A percentile compares a stretch with the other conserved stretches of the same genome.
Conservation (phyloP, 2,113 vertebrate species). For the Strix uralensis region DNA sequence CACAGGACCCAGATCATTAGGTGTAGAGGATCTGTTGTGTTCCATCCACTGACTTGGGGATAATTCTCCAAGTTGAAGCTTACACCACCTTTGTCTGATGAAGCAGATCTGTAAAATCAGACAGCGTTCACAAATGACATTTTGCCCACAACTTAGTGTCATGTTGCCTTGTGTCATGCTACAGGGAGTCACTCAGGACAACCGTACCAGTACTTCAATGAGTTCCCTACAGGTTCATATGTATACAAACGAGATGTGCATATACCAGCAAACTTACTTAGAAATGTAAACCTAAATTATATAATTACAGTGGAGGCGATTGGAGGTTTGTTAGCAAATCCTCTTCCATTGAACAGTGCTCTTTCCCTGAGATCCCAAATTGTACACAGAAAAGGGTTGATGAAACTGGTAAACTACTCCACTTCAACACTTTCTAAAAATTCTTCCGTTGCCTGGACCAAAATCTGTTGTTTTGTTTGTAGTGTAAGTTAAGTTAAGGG, state of each 20-base stretch:
- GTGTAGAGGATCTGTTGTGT: accelerated
- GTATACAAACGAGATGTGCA: neutral
- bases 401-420: neutral
- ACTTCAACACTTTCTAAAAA: neutral
- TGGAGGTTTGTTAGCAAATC: neutral
- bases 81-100: neutral
- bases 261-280: neutral
- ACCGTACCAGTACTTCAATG: neutral
- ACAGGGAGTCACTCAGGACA: neutral
- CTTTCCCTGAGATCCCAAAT: neutral
- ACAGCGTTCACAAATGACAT: neutral
- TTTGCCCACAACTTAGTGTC: neutral
- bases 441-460: neutral
- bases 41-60: neutral
- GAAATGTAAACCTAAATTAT: neutral
- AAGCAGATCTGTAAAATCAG: neutral
- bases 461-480: neutral
- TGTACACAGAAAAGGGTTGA: neutral
- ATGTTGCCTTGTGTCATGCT: neutral
- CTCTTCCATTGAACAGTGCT: neutral
- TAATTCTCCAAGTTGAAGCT: neutral
- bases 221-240: neutral
- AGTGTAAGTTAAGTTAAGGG: neutral
- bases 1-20: neutral
- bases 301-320: neutral